Conservation (phyloP, 2,113 vertebrate species). For the Pedetes capensis region DNA sequence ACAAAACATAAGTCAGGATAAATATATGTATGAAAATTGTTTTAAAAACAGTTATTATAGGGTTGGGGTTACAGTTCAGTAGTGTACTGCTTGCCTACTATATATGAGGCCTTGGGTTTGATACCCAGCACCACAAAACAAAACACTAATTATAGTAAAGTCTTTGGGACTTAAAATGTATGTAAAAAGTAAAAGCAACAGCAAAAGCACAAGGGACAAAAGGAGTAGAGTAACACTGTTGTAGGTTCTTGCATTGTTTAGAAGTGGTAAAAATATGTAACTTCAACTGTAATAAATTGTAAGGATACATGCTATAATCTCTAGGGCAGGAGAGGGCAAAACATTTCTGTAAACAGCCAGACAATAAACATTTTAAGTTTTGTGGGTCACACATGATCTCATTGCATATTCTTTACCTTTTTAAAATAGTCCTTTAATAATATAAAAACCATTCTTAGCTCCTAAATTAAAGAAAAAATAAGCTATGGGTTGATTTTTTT, state of each 20-base stretch:
- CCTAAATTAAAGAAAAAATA: not conserved
- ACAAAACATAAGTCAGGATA: not conserved
- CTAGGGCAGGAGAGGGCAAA: not conserved
- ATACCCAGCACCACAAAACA: too few relatives aligned
- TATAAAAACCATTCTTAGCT: not conserved
- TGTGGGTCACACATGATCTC: not conserved
- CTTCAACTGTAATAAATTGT: not conserved
- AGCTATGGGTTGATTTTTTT: not conserved
- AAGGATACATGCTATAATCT: not conserved
- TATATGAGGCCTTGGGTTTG: too few relatives aligned
- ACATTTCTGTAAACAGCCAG: not conserved
- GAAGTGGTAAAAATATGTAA: constrained; percentile 4
- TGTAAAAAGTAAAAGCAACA: not conserved
- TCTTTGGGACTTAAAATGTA: constrained; percentile 18
- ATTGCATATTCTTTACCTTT: not conserved
- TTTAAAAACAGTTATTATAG: not conserved
- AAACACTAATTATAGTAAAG: too few relatives aligned
- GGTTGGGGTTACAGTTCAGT: too few relatives aligned
- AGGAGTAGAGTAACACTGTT: not conserved
- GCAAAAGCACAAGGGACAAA: not conserved
- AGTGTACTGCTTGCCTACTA: too few relatives aligned
- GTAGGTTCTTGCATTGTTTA: not conserved
- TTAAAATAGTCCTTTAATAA: not conserved
- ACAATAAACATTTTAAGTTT: constrained; percentile 7
- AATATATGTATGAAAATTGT: not conserved